Evolutionary conservation across 2,113 vertebrate genomes (phyloP), one percentile per base, ranked within the genome.

Genomic region (Daphoenositta chrysoptera): DNA sequence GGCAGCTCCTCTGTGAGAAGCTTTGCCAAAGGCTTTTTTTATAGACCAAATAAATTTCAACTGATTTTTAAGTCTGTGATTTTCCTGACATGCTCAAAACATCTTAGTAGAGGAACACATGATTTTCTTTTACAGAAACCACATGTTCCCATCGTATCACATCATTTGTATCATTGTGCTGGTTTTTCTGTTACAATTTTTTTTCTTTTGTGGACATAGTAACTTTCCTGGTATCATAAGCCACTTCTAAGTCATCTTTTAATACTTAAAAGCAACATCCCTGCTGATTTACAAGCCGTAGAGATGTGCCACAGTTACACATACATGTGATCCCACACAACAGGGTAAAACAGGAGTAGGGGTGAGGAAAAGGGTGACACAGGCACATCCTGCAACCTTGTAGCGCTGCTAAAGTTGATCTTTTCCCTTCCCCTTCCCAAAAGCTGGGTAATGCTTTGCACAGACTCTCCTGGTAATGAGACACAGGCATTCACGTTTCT

Each of bases 1-100:
- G 96, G 94, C 94, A 96, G 90, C 79, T 88, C 83, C 87, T 88
- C 94, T 85, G 54, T 54, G 70, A 94, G 87, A 54, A 91, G 60
- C 54, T 95, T 94, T 94, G 96, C 95, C 94, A 97, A 96, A 88
- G 87, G 85, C 93, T 90, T 95, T 93, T 93, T 95, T 90, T 63
- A 93, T 94, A 92, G 78, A 91, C 87, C 82, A 97, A 93, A 94
- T 86, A 88, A 85, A 96, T 94, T 92, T 90, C 63, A 90, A 63
- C 75, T 65, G 54, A 83, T 93, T 96, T 61, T 69, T 53, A 88
- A 94, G 83, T 73, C 87, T 22, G 7, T 66, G 68, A 91, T 96
- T 95, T 89, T 88, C 78, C 72, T 86, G 93, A 94, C 90, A 70
- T 65, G 75, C 78, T 94, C 66, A 72, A 84, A 95, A 76, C 63